Evolutionary conservation across 1,140 invertebrate species (phyloP).

Genomic region (Tetragnatha versicolor): DNA sequence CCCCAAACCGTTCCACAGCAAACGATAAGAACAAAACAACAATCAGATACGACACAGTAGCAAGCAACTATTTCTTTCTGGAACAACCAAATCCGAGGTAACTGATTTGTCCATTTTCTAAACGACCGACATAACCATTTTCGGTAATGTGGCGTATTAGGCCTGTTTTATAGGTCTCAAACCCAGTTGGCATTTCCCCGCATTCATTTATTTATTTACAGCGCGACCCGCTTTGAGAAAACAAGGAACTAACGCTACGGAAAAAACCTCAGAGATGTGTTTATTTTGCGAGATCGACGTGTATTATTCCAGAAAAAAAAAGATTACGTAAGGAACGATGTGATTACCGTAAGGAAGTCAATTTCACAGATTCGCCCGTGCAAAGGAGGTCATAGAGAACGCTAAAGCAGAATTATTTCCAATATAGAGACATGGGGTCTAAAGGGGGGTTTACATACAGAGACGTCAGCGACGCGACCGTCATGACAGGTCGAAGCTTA

Average conservation of each 20-base stretch:
- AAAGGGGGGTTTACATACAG: too few species aligned
- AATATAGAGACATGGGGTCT: too few species aligned
- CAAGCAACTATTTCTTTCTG: slow-evolving; percentile 17
- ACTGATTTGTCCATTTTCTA: slow-evolving; percentile 54
- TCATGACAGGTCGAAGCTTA: too few species aligned
- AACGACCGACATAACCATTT: slow-evolving; percentile 54
- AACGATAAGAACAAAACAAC: slow-evolving; percentile 30
- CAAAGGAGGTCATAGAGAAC: too few species aligned
- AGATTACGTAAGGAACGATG: neutral
- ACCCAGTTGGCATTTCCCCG: slow-evolving; percentile 29
- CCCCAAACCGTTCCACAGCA: neutral
- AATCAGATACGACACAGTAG: slow-evolving; percentile 12
- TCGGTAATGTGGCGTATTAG: slow-evolving; percentile 51
- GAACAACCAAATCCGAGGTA: slow-evolving; percentile 51
- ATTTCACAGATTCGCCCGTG: too few species aligned
- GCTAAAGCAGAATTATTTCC: too few species aligned
- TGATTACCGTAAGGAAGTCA: too few species aligned
- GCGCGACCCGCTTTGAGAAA: neutral
- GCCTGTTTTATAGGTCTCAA: slow-evolving; percentile 28
- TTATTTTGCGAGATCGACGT: slow-evolving; percentile 1
- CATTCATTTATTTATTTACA: slow-evolving; percentile 31
- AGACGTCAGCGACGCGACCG: too few species aligned
- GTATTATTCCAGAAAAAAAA: neutral
- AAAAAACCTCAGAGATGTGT: neutral
- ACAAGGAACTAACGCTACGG: neutral